Percentiles rank a stretch among this genome's conserved stretches.
Conservation (phyloP, 2,113 vertebrate genomes). For the Lepidothrix coronata region DNA sequence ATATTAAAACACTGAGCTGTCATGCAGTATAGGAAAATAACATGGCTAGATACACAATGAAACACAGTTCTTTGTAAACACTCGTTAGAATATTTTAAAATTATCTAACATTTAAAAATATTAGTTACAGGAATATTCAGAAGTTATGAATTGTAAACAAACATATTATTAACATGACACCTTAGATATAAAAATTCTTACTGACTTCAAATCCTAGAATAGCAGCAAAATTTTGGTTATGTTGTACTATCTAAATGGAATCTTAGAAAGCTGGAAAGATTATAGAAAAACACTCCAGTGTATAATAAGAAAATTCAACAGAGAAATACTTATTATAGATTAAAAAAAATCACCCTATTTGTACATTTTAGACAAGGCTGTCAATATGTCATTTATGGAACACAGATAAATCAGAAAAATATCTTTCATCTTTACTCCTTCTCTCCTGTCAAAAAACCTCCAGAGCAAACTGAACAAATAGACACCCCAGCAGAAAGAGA, state of each 20-base stretch:
- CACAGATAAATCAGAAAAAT: background rate
- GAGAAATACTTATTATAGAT: background rate
- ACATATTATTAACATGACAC: background rate
- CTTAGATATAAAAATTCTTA: background rate
- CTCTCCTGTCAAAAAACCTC: background rate
- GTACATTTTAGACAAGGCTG: background rate
- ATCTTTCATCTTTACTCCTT: background rate
- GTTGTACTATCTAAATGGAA: background rate
- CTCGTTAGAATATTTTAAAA: background rate
- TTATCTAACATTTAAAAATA: background rate
- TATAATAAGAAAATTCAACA: background rate
- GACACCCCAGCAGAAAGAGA: background rate
- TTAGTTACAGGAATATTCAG: background rate
- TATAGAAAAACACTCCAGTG: background rate
- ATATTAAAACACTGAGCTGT: constrained; percentile 25
- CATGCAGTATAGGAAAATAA: background rate
- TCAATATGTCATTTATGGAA: background rate
- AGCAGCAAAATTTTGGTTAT: background rate
- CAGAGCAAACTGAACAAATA: background rate
- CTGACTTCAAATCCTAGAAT: background rate
- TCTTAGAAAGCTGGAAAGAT: background rate
- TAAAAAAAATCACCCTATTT: background rate
- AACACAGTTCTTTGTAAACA: background rate
- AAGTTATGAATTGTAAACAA: background rate
- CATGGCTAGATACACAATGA: background rate